These are phyloP conservation scores for Polyergus mexicanus DNA, from an alignment of 1,140 invertebrate genomes.

Conservation along the genomic window DNA sequence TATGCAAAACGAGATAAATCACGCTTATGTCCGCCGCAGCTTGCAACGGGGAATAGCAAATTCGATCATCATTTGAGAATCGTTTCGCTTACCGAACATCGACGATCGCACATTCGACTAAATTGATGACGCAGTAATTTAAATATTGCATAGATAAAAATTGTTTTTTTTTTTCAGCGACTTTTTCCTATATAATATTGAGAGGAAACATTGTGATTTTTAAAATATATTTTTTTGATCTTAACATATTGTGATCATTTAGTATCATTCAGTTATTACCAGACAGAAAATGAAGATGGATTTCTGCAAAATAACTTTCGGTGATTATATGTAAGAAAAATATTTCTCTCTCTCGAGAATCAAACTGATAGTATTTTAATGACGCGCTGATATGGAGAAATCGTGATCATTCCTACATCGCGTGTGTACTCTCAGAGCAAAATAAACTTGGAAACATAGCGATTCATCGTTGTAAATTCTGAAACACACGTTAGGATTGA, in stretches of 20 bases:
- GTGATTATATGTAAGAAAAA: conserved; percentile 30
- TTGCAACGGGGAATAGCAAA: conserved; percentile 73
- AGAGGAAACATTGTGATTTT: not conserved
- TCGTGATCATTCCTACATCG: not conserved
- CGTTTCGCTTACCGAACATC: conserved; percentile 34
- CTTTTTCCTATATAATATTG: not conserved
- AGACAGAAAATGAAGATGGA: conserved; percentile 14
- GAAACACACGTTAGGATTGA: not conserved
- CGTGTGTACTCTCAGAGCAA: not conserved
- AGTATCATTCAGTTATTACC: not conserved
- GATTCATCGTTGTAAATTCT: conserved; percentile 24
- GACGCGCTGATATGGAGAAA: conserved; percentile 14
- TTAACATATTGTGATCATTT: not conserved
- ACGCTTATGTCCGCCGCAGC: conserved; percentile 80
- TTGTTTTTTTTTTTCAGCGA: conserved; percentile 16
- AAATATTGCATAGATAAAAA: conserved; percentile 24
- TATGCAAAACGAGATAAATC: conserved; percentile 83
- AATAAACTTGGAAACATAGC: not conserved
- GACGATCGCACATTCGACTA: conserved; percentile 3
- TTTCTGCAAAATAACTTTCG: conserved; percentile 56
- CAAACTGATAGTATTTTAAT: conserved; percentile 15
- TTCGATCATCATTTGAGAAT: conserved; percentile 77
- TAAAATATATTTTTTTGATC: not conserved
- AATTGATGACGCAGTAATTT: conserved; percentile 21
- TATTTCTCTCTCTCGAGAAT: conserved; percentile 20